Evolutionary conservation across 2,888 invertebrate species (phyloP).

Genomic region (Parelbella ahira): DNA sequence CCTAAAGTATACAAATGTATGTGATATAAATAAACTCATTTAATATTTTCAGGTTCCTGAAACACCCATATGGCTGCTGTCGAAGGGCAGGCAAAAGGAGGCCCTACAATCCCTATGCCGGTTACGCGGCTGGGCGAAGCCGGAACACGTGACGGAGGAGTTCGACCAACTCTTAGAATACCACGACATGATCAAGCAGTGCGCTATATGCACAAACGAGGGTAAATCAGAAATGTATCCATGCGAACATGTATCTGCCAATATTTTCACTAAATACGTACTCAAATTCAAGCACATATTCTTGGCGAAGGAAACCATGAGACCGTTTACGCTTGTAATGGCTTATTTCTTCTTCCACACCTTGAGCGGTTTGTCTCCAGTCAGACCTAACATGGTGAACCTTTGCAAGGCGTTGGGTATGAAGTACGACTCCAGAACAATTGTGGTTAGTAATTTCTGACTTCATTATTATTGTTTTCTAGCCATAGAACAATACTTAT

Average conservation of each 20-base stretch:
- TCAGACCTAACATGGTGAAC: slow-evolving; percentile 80
- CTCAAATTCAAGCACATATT: slow-evolving; percentile 58
- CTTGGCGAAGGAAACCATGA: slow-evolving; percentile 72
- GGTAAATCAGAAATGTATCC: slow-evolving; percentile 37
- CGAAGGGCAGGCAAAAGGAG: slow-evolving; percentile 76
- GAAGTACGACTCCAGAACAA: slow-evolving; percentile 62
- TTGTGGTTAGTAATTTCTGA: slow-evolving; percentile 64
- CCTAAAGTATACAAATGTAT: too few relatives aligned
- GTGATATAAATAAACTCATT: too few relatives aligned
- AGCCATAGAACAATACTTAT: too few relatives aligned
- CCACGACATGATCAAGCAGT: slow-evolving; percentile 54
- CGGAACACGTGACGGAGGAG: slow-evolving; percentile 73
- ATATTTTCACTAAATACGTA: slow-evolving; percentile 43
- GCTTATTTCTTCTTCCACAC: slow-evolving; percentile 77
- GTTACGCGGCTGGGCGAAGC: slow-evolving; percentile 77
- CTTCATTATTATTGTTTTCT: background rate
- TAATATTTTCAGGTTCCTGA: slow-evolving; percentile 78
- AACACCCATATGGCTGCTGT: slow-evolving; percentile 81
- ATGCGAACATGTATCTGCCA: slow-evolving; percentile 50
- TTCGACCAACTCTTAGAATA: slow-evolving; percentile 69
- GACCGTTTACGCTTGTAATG: slow-evolving; percentile 73
- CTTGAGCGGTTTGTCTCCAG: slow-evolving; percentile 68
- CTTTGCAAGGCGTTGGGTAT: slow-evolving; percentile 71
- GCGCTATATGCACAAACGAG: slow-evolving; percentile 56
- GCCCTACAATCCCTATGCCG: slow-evolving; percentile 76